phyloP scores from a whole-genome alignment of 2,113 vertebrate species.

The Dromaius novaehollandiae region DNA sequence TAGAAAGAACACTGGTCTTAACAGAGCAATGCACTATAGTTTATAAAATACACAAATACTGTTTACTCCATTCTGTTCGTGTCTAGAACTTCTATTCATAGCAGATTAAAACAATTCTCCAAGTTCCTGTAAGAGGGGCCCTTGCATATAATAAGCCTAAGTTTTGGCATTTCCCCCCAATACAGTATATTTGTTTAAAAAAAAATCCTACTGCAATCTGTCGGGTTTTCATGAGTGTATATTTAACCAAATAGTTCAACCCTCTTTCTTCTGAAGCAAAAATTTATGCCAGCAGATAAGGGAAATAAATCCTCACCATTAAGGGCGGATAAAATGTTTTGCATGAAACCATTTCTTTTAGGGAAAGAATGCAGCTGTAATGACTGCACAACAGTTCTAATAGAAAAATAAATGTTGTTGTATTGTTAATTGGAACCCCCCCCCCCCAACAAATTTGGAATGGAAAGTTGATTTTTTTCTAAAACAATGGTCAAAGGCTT shows the following conservation, averaged over 20 bases:
- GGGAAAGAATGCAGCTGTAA: neutral
- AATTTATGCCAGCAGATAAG: slow-evolving; percentile 48
- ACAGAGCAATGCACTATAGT: neutral
- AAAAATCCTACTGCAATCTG: neutral
- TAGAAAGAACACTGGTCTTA: slow-evolving; percentile 10
- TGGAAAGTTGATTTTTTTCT: neutral
- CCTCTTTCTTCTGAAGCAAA: slow-evolving; percentile 61
- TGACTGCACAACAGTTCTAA: neutral
- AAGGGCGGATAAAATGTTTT: neutral
- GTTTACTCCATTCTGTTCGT: neutral
- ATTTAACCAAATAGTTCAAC: slow-evolving; percentile 66
- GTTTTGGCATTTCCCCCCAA: neutral
- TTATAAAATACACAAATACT: neutral
- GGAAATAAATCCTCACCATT: slow-evolving; percentile 47
- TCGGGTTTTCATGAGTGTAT: neutral
- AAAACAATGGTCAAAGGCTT: neutral
- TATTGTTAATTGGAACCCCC: neutral
- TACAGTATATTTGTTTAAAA: neutral
- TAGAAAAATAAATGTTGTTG: neutral
- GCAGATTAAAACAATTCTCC: slow-evolving; percentile 1
- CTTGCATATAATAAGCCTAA: neutral
- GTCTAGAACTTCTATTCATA: neutral
- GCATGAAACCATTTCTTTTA: neutral
- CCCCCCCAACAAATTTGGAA: neutral
- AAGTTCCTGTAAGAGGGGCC: neutral